These are phyloP conservation scores for Ips nitidus DNA, from an alignment of 1,140 invertebrate genomes.

Conservation along the genomic window DNA sequence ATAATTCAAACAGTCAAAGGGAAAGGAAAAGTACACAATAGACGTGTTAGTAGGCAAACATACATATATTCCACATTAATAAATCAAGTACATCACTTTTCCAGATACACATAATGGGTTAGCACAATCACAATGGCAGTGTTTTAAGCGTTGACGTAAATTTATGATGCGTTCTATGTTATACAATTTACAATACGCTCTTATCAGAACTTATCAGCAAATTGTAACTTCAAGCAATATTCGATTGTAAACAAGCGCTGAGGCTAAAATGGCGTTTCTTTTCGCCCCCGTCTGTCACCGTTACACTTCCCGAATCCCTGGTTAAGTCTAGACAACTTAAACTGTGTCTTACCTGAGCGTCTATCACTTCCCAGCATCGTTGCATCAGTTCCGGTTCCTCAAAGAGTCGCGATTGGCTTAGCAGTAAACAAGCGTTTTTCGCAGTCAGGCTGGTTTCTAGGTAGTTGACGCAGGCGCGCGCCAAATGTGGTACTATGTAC, in stretches of 20 bases:
- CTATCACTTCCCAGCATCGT: conserved; percentile 93
- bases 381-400: conserved; percentile 93
- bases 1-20: no score
- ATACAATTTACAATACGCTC: background rate
- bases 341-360: conserved; percentile 74
- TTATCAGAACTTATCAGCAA: background rate
- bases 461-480: conserved; percentile 87
- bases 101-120: background rate
- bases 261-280: conserved; percentile 46
- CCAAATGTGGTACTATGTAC: conserved; percentile 89
- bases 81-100: background rate
- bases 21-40: no score
- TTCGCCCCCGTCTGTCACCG: background rate
- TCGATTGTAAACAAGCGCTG: conserved; percentile 37
- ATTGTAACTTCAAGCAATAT: conserved; percentile 14
- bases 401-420: conserved; percentile 87
- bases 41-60: no score
- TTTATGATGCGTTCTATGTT: no score
- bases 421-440: conserved; percentile 87
- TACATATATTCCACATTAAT: no score
- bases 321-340: conserved; percentile 47
- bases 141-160: no score
- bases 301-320: conserved; percentile 15
- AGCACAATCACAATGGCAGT: no score
- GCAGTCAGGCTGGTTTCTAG: conserved; percentile 89